Conservation (phyloP, 2,113 vertebrate genomes). For the Cyprinodon brontotheroides region DNA sequence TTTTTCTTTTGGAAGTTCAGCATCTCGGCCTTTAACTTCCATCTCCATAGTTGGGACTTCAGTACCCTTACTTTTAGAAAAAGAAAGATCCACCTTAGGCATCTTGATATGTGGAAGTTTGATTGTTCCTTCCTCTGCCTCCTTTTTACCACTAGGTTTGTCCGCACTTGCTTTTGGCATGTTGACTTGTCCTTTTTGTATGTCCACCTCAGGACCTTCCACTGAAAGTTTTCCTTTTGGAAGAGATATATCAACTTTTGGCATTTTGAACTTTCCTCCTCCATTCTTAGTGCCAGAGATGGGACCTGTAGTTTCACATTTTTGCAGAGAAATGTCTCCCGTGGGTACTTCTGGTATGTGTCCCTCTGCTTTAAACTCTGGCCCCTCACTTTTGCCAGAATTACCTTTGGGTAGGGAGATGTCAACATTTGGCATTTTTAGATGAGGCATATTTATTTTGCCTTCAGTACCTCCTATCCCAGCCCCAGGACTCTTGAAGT, state of each 20-base stretch:
- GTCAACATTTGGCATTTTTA: conserved; percentile 56
- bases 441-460: conserved; percentile 49
- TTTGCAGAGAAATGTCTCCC: conserved; percentile 51
- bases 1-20: conserved; percentile 53
- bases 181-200: conserved; percentile 35
- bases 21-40: conserved; percentile 48
- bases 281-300: conserved; percentile 32
- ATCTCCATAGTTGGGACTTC: conserved; percentile 31
- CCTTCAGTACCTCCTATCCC: conserved; percentile 32
- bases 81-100: conserved; percentile 68
- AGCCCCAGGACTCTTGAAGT: conserved; percentile 7
- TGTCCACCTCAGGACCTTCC: conserved; percentile 21
- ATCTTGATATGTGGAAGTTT: conserved; percentile 60
- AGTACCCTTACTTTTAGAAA: conserved; percentile 55
- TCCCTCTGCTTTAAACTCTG: conserved; percentile 29
- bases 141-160: conserved; percentile 23
- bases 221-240: conserved; percentile 46
- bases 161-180: conserved; percentile 52
- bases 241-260: conserved; percentile 67
- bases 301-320: conserved; percentile 20
- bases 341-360: conserved; percentile 39
- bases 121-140: conserved; percentile 43
- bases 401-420: conserved; percentile 41
- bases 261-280: conserved; percentile 68
- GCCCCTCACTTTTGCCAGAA: conserved; percentile 34